Conservation (phyloP, 2,113 vertebrate species). For the Myotis brandtii region DNA sequence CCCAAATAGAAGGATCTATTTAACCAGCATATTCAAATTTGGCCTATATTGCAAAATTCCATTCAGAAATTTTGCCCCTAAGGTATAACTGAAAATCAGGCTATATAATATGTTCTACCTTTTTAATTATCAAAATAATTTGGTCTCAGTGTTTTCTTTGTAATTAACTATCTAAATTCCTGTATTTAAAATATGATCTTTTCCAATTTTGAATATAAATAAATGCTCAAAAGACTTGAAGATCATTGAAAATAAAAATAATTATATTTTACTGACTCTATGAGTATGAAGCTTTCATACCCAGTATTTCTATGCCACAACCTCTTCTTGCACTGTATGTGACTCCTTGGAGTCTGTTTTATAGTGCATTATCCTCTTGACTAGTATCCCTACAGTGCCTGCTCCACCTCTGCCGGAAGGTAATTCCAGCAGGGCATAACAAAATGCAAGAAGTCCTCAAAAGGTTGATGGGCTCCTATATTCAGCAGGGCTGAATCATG, state of each 20-base stretch:
- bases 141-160: background rate
- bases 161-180: background rate
- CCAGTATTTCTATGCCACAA: background rate
- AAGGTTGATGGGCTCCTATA: no score
- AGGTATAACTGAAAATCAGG: background rate
- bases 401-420: background rate
- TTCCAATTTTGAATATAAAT: background rate
- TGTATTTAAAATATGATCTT: background rate
- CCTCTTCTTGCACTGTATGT: background rate
- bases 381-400: background rate
- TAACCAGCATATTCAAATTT: background rate
- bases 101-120: background rate
- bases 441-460: no score
- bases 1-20: background rate
- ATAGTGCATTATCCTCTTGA: background rate
- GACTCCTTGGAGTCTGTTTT: background rate
- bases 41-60: background rate
- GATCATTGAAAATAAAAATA: constrained; percentile 9
- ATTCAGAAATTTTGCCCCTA: background rate
- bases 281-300: background rate
- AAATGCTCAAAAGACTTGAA: background rate
- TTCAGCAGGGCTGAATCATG: no score
- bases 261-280: background rate
- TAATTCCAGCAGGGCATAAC: no score
- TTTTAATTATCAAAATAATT: constrained; percentile 34